phyloP scores from a whole-genome alignment of 2,797 vertebrate genomes.

The Lepilemur septentrionalis region DNA sequence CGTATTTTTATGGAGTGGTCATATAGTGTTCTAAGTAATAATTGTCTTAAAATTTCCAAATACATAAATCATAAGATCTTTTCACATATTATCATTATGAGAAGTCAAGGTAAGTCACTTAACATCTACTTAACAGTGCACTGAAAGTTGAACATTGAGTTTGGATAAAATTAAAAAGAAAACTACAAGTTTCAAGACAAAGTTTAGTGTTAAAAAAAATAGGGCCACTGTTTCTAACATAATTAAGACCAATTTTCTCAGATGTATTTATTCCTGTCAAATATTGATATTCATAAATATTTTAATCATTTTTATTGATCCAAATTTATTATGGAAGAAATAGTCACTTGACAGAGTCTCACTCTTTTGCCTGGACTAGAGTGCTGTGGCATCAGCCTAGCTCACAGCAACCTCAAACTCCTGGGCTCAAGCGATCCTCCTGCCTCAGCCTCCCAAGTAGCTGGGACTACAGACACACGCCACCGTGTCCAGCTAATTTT shows the following conservation, averaged over 20 bases:
- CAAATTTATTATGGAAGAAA: not conserved
- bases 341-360: not conserved
- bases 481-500: too few species aligned
- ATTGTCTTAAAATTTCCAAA: constrained; percentile 86
- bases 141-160: constrained; percentile 67
- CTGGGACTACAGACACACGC: too few species aligned
- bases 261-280: not conserved
- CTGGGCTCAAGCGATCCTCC: too few species aligned
- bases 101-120: constrained; percentile 83
- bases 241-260: not conserved
- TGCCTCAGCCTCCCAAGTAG: too few species aligned
- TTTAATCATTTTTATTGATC: not conserved
- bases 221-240: not conserved
- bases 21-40: constrained; percentile 85
- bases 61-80: constrained; percentile 86
- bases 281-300: not conserved
- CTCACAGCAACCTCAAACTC: too few species aligned
- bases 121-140: constrained; percentile 81
- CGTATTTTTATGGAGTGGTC: constrained; percentile 86
- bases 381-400: too few species aligned
- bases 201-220: not conserved
- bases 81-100: constrained; percentile 84
- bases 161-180: constrained; percentile 68
- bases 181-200: constrained; percentile 61
- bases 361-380: too few species aligned